Evolutionary conservation across 2,113 vertebrate genomes (phyloP), one percentile per base, ranked within the genome.

Genomic region (Tenrec ecaudatus): DNA sequence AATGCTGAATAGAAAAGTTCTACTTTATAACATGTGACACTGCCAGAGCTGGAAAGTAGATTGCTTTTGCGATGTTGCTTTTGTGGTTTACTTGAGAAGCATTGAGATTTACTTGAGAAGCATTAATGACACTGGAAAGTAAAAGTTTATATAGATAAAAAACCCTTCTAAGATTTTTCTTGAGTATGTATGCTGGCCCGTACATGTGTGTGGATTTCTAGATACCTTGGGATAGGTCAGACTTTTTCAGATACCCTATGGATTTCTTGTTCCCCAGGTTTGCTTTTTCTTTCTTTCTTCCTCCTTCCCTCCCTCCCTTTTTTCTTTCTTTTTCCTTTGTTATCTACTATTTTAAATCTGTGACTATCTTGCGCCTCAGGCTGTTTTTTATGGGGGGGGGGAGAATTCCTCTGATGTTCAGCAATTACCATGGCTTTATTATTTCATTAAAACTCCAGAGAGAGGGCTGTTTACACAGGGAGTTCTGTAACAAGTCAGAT

Each of bases 201-300:
- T 2, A 66, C 23, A 77, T 90, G 22, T 76, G 5, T 91, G 2
- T 86, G 4, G 7, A 3, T 57, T n/a, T 84, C 47, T 29, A 64
- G n/a, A 60, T 90, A 66, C 16, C 19, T 12, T 77, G 33, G 29
- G 76, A 68, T 69, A 88, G 66, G 58, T 36, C 40, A 91, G 22
- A 78, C 5, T 38, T 93, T 90, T 95, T 53, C 33, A 85, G 64
- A 73, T 53, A 38, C 8, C 57, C 19, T 94, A n/a, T 64, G 77
- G 82, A 33, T 60, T 90, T 85, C 36, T 82, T 84, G 73, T 75
- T 89, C 22, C 71, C 23, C 38, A 82, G 33, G 40, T 68, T 53
- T 53, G 27, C 6, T 94, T 40, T 53, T 53, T 53, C 47, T 53
- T 53, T 53, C 47, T 53, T 53, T 53, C 47, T 53, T 53, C 12